Percentiles rank a stretch among this genome's conserved stretches.
Evolutionary conservation across 2,888 invertebrate species (phyloP).

Genomic region (Bellardia bayeri): DNA sequence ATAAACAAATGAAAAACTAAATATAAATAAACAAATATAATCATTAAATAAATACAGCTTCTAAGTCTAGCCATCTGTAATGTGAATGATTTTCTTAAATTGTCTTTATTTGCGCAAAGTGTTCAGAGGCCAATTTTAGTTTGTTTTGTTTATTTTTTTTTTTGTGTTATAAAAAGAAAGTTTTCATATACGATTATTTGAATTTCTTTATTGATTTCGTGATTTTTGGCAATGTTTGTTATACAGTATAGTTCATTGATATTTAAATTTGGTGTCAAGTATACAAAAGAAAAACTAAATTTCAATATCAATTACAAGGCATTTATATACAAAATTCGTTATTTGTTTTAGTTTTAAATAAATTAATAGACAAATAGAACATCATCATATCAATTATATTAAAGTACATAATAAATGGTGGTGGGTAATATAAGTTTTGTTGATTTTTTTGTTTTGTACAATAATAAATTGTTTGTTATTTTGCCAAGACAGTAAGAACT

Average conservation of each 20-base stretch:
- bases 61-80: conserved; percentile 40
- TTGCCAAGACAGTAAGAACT: too few species aligned
- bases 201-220: background rate
- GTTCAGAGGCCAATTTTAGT: conserved; percentile 60
- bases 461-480: too few species aligned
- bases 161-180: conserved; percentile 23
- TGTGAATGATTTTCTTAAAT: conserved; percentile 35
- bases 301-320: conserved; percentile 70
- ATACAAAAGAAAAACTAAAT: conserved; percentile 8
- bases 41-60: background rate
- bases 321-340: background rate
- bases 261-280: conserved; percentile 25
- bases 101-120: conserved; percentile 20
- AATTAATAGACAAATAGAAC: too few species aligned
- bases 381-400: too few species aligned
- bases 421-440: too few species aligned
- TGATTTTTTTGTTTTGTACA: too few species aligned
- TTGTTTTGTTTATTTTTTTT: conserved; percentile 12
- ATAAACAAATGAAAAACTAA: background rate
- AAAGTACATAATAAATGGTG: too few species aligned
- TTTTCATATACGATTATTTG: background rate
- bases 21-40: conserved; percentile 35
- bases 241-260: conserved; percentile 1
- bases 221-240: conserved; percentile 25
- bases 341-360: background rate